Evolutionary conservation across 1,140 invertebrate genomes (phyloP).

Genomic region (Drosophila yakuba): DNA sequence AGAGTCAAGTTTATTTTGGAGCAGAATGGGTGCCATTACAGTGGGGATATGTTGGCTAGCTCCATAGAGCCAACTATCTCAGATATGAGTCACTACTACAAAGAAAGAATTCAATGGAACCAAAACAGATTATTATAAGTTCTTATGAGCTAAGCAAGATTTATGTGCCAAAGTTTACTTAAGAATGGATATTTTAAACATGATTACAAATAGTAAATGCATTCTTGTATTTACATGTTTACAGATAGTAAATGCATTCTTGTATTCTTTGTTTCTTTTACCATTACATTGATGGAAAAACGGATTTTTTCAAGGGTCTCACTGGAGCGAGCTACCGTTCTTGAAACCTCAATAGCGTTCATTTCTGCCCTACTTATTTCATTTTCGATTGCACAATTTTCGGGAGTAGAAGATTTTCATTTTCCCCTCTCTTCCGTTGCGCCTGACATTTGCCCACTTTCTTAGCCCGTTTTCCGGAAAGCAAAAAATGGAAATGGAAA

Average conservation of each 20-base stretch:
- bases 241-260: too few species aligned
- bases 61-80: background rate
- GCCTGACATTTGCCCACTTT: constrained; percentile 27
- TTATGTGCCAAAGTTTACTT: too few species aligned
- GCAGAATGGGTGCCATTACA: constrained; percentile 1
- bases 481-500: constrained; percentile 8
- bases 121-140: too few species aligned
- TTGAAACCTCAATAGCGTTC: too few species aligned
- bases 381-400: background rate
- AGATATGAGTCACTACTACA: background rate
- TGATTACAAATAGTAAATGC: too few species aligned
- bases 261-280: too few species aligned
- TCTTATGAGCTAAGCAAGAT: too few species aligned
- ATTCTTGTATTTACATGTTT: too few species aligned
- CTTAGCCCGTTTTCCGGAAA: constrained; percentile 10
- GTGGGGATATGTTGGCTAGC: background rate
- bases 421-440: constrained; percentile 5
- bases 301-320: background rate
- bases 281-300: too few species aligned
- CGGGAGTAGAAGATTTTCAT: background rate
- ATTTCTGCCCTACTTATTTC: background rate
- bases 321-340: too few species aligned
- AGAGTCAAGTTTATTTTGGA: constrained; percentile 20
- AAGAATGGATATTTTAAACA: too few species aligned
- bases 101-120: too few species aligned